Conservation (phyloP, 2,113 vertebrate genomes). For the Actinemys pallida region DNA sequence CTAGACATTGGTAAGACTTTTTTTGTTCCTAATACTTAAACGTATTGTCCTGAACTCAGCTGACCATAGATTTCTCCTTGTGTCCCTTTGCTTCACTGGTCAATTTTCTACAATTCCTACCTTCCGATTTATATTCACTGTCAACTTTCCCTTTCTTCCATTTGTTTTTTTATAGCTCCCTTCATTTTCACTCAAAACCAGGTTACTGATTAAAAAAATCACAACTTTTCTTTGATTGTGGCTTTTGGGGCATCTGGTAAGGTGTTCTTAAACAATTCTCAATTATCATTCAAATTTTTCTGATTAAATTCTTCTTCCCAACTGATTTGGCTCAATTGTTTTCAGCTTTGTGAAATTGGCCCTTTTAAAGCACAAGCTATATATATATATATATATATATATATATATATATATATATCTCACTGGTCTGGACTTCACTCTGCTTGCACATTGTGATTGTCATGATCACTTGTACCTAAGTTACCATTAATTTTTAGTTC, state of each 20-base stretch:
- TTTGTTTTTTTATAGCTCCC: background rate
- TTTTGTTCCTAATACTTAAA: too few species aligned
- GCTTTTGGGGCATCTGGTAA: background rate
- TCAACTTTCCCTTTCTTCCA: background rate
- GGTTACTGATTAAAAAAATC: too few species aligned
- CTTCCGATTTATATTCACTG: too few species aligned
- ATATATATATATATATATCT: too few species aligned
- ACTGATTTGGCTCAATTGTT: background rate
- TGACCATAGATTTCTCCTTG: too few species aligned
- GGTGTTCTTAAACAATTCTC: background rate
- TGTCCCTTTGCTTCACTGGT: background rate
- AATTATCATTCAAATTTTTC: background rate
- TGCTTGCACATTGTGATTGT: background rate
- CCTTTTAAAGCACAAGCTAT: background rate
- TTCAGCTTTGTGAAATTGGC: background rate
- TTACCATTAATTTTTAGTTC: background rate
- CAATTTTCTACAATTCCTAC: too few species aligned
- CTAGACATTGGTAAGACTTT: too few species aligned
- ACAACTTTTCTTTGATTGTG: background rate
- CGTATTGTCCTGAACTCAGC: too few species aligned
- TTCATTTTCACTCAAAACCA: background rate
- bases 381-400: too few species aligned
- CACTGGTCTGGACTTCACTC: too few species aligned
- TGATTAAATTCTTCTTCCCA: background rate
- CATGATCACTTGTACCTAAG: background rate